These are phyloP conservation scores for Luperina nickerlii DNA, from an alignment of 2,888 invertebrate species.

Conservation along the genomic window DNA sequence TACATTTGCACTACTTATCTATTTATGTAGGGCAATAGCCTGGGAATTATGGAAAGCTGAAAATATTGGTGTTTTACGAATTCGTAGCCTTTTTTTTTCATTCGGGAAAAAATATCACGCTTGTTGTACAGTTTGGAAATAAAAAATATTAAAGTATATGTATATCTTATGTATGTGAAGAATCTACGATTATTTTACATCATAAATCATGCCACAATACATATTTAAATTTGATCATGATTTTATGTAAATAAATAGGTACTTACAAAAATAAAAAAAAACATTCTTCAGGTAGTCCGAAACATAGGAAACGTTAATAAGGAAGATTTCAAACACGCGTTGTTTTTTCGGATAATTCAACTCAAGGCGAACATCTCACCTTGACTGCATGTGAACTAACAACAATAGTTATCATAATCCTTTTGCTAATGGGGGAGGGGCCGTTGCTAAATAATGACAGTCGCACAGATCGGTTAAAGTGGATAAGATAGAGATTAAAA, in stretches of 20 bases:
- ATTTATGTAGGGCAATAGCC: too few species aligned
- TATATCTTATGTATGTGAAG: background rate
- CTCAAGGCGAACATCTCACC: conserved; percentile 9
- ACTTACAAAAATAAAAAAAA: background rate
- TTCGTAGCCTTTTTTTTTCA: too few species aligned
- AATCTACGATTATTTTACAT: background rate
- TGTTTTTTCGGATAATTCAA: conserved; percentile 2
- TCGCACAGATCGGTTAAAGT: too few species aligned
- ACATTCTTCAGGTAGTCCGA: background rate
- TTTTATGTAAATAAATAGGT: background rate
- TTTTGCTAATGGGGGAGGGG: background rate
- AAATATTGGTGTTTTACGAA: too few species aligned
- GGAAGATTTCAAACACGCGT: background rate
- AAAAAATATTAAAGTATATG: too few species aligned
- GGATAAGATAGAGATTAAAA: too few species aligned
- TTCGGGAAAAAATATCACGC: too few species aligned
- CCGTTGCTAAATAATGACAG: too few species aligned
- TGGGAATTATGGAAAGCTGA: too few species aligned
- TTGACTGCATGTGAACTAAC: conserved; percentile 25
- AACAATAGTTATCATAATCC: conserved; percentile 11
- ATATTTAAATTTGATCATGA: background rate
- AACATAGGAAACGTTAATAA: too few species aligned
- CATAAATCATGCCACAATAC: background rate
- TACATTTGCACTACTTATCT: background rate
- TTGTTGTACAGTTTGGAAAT: too few species aligned